phyloP scores from a whole-genome alignment of 2,113 vertebrate species.

The Copsychus sechellarum region DNA sequence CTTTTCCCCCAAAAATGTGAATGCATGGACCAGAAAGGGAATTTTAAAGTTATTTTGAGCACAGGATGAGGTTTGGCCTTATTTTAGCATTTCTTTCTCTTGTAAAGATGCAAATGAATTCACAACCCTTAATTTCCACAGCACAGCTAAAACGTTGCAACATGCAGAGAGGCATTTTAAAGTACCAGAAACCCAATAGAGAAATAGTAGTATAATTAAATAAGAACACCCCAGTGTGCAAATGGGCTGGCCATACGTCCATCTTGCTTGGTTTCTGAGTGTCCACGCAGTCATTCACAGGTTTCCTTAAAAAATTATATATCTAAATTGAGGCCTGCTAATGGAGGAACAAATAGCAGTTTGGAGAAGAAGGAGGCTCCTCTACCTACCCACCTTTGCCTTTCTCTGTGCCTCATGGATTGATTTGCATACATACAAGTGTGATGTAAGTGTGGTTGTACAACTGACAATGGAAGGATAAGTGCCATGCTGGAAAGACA shows the following conservation, averaged over 20 bases:
- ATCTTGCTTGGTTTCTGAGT: background rate
- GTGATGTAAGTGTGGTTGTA: no score
- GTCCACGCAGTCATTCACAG: background rate
- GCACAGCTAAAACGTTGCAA: background rate
- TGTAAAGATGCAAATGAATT: conserved; percentile 1
- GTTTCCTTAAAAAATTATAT: background rate
- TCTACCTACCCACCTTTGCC: background rate
- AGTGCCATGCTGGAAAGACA: background rate
- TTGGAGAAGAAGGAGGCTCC: background rate
- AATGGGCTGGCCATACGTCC: background rate
- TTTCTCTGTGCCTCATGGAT: background rate
- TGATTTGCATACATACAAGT: background rate
- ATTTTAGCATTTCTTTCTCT: conserved; percentile 3
- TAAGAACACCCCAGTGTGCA: background rate
- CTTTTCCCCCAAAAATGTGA: background rate
- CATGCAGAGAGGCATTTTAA: conserved; percentile 6
- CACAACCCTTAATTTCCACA: background rate
- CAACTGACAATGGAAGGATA: background rate
- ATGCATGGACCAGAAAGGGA: background rate
- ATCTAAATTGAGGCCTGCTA: background rate
- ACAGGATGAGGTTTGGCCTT: background rate
- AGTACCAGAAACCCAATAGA: background rate
- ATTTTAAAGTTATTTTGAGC: background rate
- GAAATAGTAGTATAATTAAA: background rate
- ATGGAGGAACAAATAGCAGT: background rate